These are phyloP conservation scores for Istiophorus platypterus DNA, from an alignment of 2,113 vertebrate genomes.

Conservation along the genomic window DNA sequence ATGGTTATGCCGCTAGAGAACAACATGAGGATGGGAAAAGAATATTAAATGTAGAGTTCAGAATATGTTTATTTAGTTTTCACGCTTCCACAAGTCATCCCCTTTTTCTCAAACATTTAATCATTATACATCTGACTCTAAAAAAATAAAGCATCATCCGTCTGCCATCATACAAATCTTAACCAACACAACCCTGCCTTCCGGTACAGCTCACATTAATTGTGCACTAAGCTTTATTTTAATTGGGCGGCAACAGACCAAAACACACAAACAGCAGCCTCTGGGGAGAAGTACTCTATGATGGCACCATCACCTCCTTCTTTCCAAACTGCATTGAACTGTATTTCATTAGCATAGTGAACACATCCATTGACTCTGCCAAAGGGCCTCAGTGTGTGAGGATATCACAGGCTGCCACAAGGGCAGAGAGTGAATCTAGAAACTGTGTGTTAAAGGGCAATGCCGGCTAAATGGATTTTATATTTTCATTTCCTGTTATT, in stretches of 20 bases:
- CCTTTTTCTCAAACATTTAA: too few relatives aligned
- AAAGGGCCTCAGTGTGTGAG: not conserved
- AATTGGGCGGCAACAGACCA: not conserved
- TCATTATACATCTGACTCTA: too few relatives aligned
- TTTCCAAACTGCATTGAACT: not conserved
- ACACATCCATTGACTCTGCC: not conserved
- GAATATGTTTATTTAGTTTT: too few relatives aligned
- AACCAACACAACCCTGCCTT: too few relatives aligned
- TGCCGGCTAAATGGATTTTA: not conserved
- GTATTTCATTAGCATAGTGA: not conserved
- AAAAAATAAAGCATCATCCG: too few relatives aligned
- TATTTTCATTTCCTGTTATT: slow-evolving; percentile 19
- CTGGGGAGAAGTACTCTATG: not conserved
- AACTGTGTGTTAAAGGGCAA: not conserved
- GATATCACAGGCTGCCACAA: slow-evolving; percentile 15
- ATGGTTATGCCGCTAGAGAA: not conserved
- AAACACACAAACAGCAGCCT: not conserved
- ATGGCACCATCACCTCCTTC: not conserved
- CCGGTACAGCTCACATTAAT: not conserved
- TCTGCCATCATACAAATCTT: too few relatives aligned
- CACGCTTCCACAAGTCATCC: too few relatives aligned
- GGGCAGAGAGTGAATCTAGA: slow-evolving; percentile 38
- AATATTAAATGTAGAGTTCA: too few relatives aligned
- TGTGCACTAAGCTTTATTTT: not conserved
- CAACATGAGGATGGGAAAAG: not conserved